Evolutionary conservation across 2,113 vertebrate species (phyloP).

Genomic region (Acrocephalus kingi): DNA sequence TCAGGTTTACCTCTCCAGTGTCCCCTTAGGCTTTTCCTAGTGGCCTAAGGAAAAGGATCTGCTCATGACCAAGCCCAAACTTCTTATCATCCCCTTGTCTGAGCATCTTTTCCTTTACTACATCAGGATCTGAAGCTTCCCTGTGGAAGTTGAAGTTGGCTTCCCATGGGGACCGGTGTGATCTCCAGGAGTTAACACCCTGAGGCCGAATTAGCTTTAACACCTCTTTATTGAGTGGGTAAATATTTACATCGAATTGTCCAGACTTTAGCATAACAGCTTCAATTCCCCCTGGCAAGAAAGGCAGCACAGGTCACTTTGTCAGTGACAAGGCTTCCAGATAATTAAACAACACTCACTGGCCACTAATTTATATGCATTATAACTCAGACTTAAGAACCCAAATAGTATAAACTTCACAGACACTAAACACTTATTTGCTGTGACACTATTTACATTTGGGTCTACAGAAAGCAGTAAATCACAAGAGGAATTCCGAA

Average conservation of each 20-base stretch:
- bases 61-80: neutral
- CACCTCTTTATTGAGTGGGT: slow-evolving; percentile 41
- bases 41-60: too few species aligned
- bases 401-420: slow-evolving; percentile 51
- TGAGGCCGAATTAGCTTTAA: slow-evolving; percentile 35
- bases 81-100: neutral
- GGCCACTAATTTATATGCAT: slow-evolving; percentile 53
- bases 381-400: slow-evolving; percentile 59
- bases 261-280: slow-evolving; percentile 52
- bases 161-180: neutral
- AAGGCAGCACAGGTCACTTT: slow-evolving; percentile 19
- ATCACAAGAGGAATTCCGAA: slow-evolving; percentile 24
- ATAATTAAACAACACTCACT: slow-evolving; percentile 66
- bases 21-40: neutral
- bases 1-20: neutral
- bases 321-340: slow-evolving; percentile 38
- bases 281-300: slow-evolving; percentile 51
- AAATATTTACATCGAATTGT: slow-evolving; percentile 62
- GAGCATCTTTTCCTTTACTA: neutral
- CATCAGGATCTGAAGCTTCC: neutral
- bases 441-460: slow-evolving; percentile 57
- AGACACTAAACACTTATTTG: slow-evolving; percentile 66
- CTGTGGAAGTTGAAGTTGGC: neutral
- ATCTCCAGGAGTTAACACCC: slow-evolving; percentile 49
- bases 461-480: slow-evolving; percentile 33